Conservation (phyloP, 2,113 vertebrate species). For the Polypterus bichir region DNA sequence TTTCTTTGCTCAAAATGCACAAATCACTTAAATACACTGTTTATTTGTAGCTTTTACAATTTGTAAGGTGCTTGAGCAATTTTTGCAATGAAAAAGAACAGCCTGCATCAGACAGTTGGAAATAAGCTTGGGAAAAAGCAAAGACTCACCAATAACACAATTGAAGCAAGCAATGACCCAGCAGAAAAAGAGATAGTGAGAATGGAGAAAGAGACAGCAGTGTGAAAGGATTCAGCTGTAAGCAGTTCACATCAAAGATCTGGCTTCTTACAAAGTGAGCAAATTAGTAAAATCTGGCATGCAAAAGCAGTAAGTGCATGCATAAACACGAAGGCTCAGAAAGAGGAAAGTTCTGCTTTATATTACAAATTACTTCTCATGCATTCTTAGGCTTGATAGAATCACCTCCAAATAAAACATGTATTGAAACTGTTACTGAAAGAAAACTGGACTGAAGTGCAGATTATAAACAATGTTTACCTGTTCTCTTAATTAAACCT, state of each 20-base stretch:
- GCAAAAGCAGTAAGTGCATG: slow-evolving; percentile 31
- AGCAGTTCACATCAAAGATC: slow-evolving; percentile 22
- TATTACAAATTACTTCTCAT: slow-evolving; percentile 13
- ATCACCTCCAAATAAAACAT: background rate
- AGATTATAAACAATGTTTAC: too few relatives aligned
- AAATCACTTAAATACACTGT: too few relatives aligned
- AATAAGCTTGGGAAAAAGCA: slow-evolving; percentile 18
- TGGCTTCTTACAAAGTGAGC: slow-evolving; percentile 14
- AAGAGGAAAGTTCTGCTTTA: slow-evolving; percentile 23
- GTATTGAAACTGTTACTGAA: too few relatives aligned
- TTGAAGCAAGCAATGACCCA: slow-evolving; percentile 81
- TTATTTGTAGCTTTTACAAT: too few relatives aligned
- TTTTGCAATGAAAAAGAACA: background rate
- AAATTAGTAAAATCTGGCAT: slow-evolving; percentile 31
- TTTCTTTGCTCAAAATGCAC: too few relatives aligned
- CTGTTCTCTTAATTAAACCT: too few relatives aligned
- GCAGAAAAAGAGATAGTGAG: slow-evolving; percentile 64
- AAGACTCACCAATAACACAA: slow-evolving; percentile 92
- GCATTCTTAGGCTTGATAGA: background rate
- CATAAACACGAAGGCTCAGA: slow-evolving; percentile 17
- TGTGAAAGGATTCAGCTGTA: slow-evolving; percentile 51
- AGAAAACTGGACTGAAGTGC: too few relatives aligned
- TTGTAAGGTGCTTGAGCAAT: too few relatives aligned
- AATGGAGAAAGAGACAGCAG: slow-evolving; percentile 63
- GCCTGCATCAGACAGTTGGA: background rate